Evolutionary conservation across 1,140 invertebrate species (phyloP), one percentile per base, ranked within the genome.

Genomic region (Macrotrachela quadricornifera): DNA sequence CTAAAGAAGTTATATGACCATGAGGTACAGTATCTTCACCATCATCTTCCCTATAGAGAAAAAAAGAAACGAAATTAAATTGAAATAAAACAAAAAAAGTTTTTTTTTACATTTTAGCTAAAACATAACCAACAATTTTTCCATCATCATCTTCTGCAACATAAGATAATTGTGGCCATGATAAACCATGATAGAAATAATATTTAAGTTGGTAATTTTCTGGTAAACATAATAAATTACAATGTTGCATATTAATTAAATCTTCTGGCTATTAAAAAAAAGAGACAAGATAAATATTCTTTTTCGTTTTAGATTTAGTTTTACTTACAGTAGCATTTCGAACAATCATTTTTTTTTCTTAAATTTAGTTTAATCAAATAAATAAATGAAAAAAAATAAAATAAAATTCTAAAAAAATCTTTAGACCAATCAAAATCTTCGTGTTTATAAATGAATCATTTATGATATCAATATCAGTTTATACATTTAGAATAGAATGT

Each of bases 201-300:
- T 99, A 99, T 73, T 99, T 99, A 86, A 99, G 95, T 68, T 97
- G 91, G 72, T 99, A 99, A 70, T 99, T 99, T 72, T 99, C 94
- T 13, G 94, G 94, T 58, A 99, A 70, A 67, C 94, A 99, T 40
- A 97, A 76, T 63, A 99, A 71, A 72, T 99, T 99, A 71, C 92
- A 97, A 69, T 99, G 88, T 67, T 99, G 94, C 81, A 96, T 97
- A 63, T 96, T 96, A 78, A 97, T 87, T 43, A 97, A 70, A 70
- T 99, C 94, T 49, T 69, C 64, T 0, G 67, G 21, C 21, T 30
- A 30, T 2, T 4, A 30, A 30, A 30, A 2, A 30, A 30, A 30
- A n/a, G n/a, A n/a, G n/a, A n/a, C n/a, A n/a, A n/a, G n/a, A n/a
- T n/a, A n/a, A n/a, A n/a, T n/a, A n/a, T n/a, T n/a, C n/a, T n/a